phyloP scores from a whole-genome alignment of 2,113 vertebrate genomes.

The Canis aureus region DNA sequence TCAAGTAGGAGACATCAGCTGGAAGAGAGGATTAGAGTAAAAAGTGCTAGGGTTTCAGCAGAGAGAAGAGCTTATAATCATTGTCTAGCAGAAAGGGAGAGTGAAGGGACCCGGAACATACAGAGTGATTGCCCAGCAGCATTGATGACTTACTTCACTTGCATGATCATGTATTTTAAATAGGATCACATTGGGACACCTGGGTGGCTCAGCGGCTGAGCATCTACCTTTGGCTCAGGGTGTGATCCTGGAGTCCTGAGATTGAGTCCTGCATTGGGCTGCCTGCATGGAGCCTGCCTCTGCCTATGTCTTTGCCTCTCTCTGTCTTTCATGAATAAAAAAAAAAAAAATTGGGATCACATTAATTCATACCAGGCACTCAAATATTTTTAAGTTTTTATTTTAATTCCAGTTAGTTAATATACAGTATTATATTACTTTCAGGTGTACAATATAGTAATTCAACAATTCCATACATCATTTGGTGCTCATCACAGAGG shows the following conservation, averaged over 20 bases:
- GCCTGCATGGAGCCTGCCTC: too few species aligned
- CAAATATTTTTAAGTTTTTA: neutral
- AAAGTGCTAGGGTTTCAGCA: neutral
- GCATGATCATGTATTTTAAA: neutral
- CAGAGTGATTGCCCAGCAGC: neutral
- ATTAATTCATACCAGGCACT: neutral
- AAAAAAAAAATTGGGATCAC: neutral
- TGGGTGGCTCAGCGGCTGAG: too few species aligned
- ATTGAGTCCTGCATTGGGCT: too few species aligned
- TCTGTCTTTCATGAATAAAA: too few species aligned
- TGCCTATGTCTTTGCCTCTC: too few species aligned
- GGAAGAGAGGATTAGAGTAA: neutral
- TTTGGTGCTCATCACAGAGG: neutral
- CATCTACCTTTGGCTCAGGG: too few species aligned
- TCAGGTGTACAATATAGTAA: neutral
- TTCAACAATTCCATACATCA: neutral
- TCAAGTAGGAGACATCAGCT: neutral
- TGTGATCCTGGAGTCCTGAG: too few species aligned
- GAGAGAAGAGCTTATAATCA: neutral
- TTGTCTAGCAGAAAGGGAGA: neutral
- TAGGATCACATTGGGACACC: neutral
- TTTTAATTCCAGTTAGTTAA: neutral
- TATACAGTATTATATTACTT: neutral
- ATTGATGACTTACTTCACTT: neutral
- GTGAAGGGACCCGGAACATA: neutral